Evolutionary conservation across 2,113 vertebrate genomes (phyloP).

Genomic region (Gila orcuttii): DNA sequence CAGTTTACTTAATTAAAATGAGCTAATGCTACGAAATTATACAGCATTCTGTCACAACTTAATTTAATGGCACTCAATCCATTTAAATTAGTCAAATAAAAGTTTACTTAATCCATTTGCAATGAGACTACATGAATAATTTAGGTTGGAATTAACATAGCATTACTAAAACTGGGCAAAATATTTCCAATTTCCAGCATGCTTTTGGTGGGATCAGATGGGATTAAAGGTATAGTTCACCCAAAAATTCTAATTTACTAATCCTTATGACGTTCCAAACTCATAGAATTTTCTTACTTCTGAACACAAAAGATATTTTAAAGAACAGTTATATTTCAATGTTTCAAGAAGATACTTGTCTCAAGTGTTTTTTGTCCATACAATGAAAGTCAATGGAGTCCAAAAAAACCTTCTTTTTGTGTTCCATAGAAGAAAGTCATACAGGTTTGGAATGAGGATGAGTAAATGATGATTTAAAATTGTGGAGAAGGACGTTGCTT

Average conservation of each 20-base stretch:
- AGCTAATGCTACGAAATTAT: slow-evolving; percentile 4
- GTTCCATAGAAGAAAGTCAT: background rate
- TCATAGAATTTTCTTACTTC: background rate
- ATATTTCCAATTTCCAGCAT: background rate
- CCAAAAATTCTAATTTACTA: background rate
- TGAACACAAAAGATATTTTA: background rate
- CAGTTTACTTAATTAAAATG: slow-evolving; percentile 20
- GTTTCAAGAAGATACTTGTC: too few relatives aligned
- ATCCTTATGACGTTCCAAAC: background rate
- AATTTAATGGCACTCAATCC: slow-evolving; percentile 9
- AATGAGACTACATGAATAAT: slow-evolving; percentile 19
- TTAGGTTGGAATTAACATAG: background rate
- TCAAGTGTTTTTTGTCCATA: too few relatives aligned
- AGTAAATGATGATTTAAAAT: background rate
- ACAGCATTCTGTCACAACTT: slow-evolving; percentile 22
- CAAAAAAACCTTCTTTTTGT: background rate
- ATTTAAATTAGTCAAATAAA: slow-evolving; percentile 10
- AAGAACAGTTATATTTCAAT: background rate
- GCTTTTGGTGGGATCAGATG: background rate
- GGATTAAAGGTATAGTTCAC: background rate
- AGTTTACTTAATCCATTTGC: slow-evolving; percentile 13
- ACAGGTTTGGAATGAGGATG: background rate
- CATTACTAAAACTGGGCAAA: background rate
- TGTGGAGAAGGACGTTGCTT: background rate
- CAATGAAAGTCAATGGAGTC: too few relatives aligned